Percentiles rank a stretch among this genome's conserved stretches.
phyloP scores from a whole-genome alignment of 2,888 invertebrate genomes.

The Clusia tigrina region DNA sequence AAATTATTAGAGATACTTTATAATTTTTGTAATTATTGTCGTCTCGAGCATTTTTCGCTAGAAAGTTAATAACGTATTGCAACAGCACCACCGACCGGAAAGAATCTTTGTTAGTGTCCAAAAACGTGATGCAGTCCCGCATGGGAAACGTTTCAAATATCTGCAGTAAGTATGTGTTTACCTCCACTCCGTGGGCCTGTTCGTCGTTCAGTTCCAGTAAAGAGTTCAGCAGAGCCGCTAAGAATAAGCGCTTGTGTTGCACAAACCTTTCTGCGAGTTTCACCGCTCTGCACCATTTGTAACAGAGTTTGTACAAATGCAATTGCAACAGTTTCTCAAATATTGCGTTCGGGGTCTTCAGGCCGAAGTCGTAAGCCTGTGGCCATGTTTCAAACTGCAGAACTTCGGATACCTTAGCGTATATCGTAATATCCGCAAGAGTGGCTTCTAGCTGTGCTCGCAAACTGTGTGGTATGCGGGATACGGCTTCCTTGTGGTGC shows the following conservation, averaged over 20 bases:
- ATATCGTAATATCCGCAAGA: conserved; percentile 71
- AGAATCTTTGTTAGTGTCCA: conserved; percentile 71
- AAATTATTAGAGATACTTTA: conserved; percentile 74
- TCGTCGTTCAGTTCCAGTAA: conserved; percentile 49
- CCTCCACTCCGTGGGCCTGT: conserved; percentile 22
- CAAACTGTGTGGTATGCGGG: conserved; percentile 51
- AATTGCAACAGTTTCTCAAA: conserved; percentile 53
- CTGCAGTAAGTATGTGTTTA: conserved; percentile 64
- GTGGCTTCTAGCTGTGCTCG: conserved; percentile 66
- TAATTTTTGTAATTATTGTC: conserved; percentile 68
- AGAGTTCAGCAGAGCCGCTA: conserved; percentile 49
- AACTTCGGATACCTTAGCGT: conserved; percentile 70
- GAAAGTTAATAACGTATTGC: conserved; percentile 71
- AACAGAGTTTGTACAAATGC: conserved; percentile 68
- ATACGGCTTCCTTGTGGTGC: conserved; percentile 65
- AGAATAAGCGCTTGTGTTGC: conserved; percentile 58
- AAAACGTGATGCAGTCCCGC: conserved; percentile 70
- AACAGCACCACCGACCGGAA: conserved; percentile 72
- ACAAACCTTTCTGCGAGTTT: conserved; percentile 45
- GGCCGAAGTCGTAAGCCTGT: conserved; percentile 66
- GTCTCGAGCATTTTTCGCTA: conserved; percentile 62
- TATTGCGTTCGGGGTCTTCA: conserved; percentile 56
- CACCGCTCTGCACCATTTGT: conserved; percentile 76
- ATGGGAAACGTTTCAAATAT: conserved; percentile 71
- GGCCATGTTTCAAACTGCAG: conserved; percentile 71